Evolutionary conservation across 1,140 invertebrate species (phyloP), one percentile per base, ranked within the genome.

Genomic region (Tribolium castaneum): DNA sequence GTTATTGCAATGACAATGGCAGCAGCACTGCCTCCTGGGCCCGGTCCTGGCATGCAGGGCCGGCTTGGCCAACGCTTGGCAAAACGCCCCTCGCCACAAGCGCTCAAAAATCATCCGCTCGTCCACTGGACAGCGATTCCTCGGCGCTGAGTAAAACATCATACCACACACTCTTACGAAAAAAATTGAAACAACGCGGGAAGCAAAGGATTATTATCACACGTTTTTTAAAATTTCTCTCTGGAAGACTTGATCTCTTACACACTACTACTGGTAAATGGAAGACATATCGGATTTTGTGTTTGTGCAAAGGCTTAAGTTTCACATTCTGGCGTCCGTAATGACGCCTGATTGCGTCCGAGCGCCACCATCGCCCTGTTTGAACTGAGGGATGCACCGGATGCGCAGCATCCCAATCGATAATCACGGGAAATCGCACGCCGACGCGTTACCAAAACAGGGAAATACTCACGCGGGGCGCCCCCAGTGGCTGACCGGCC

Each of bases 401-500:
- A 56, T 25, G 51, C 52, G 72, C 72, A 59, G 49, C 71, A 34
- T 54, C 71, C 49, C 25, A 35, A 66, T 66, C 59, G 30, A 66
- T 66, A 66, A 30, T 35, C 16, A 16, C 14, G 25, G 59, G 59
- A 66, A 66, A 66, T 66, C 34, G 25, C 9, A 59, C 59, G 59
- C 59, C 30, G 30, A 66, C 59, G 59, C 59, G 7, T 22, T 22
- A 93, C n/a, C n/a, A n/a, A n/a, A n/a, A n/a, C n/a, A n/a, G n/a
- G n/a, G n/a, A n/a, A n/a, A n/a, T n/a, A n/a, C 93, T 94, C 88
- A 95, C 94, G 91, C 89, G 83, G 93, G 90, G 86, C 93, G 89
- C 74, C 94, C 94, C 86, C 91, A 93, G 85, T 94, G 91, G 89
- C 95, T 93, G 82, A 90, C 90, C 39, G 91, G 88, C 80, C 91